Percentiles rank a stretch among this genome's conserved stretches.
phyloP scores from a whole-genome alignment of 2,888 invertebrate species.

The Deilephila porcellus region DNA sequence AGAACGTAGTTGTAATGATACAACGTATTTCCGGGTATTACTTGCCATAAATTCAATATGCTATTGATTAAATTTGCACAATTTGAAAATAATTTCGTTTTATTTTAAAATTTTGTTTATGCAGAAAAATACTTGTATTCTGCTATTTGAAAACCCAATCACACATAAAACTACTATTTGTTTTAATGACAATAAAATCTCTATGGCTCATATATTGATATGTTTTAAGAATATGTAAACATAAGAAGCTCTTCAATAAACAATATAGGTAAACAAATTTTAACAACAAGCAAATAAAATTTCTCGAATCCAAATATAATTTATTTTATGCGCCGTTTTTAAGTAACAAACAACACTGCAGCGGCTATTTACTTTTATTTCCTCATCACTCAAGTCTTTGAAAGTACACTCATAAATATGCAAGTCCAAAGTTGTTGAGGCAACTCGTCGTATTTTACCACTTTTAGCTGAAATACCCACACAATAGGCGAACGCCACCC shows the following conservation, averaged over 20 bases:
- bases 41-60: no score
- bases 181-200: no score
- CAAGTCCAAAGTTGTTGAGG: slow-evolving; percentile 70
- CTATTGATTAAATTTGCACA: no score
- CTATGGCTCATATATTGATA: no score
- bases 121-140: no score
- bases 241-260: not conserved
- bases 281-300: not conserved
- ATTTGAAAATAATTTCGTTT: no score
- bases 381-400: slow-evolving; percentile 76
- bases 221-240: not conserved
- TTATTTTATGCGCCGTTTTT: slow-evolving; percentile 30
- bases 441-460: slow-evolving; percentile 71
- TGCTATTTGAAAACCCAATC: no score
- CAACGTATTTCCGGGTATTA: not conserved
- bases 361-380: slow-evolving; percentile 71
- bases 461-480: slow-evolving; percentile 67
- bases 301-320: slow-evolving; percentile 1
- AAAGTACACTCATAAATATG: slow-evolving; percentile 78
- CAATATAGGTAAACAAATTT: not conserved
- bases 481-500: slow-evolving; percentile 65
- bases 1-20: not conserved
- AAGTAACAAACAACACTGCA: slow-evolving; percentile 61
- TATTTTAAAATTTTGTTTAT: no score
- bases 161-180: no score